Evolutionary conservation across 2,888 invertebrate genomes (phyloP), one percentile per base, ranked within the genome.

Genomic region (Hydraecia micacea): DNA sequence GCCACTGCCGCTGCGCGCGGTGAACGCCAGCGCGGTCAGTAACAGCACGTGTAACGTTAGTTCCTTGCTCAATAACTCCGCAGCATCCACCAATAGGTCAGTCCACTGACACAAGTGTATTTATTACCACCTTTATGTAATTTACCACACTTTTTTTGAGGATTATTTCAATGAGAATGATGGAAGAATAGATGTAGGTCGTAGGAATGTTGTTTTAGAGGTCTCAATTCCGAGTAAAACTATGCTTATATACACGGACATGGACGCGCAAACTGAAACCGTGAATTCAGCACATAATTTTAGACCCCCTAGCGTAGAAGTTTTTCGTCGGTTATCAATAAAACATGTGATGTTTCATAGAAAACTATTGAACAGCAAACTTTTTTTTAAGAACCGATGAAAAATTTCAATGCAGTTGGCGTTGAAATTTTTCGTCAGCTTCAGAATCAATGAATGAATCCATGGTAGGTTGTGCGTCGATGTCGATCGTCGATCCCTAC

Each of bases 1-100:
- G 97, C 99, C 99, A 85, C 98, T 98, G 93, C 98, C 99, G 88
- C 98, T 99, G 90, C 97, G 98, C 95, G 98, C 98, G 96, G 97
- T 97, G 95, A 94, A 93, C 93, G 92, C 93, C 92, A 92, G 94
- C 93, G 95, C 91, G 92, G 94, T 94, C 93, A 93, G 93, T 93
- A 95, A 94, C 93, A 93, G 93, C 93, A 92, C 95, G 91, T 93
- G 95, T 93, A 95, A 95, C 94, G 95, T 95, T 95, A 97, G 94
- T 96, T 97, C 97, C 97, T 97, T 97, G 97, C 97, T 97, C 97
- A 97, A 97, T 95, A 96, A 95, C 96, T 95, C 96, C 92, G 95
- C 95, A 90, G 94, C 95, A 91, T 94, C 95, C 92, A 95, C 95
- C 90, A 96, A 97, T 95, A 96, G 97, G 96, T 96, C 93, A 95